Evolutionary conservation across 1,140 invertebrate species (phyloP).

Genomic region (Brachystomella parvula): DNA sequence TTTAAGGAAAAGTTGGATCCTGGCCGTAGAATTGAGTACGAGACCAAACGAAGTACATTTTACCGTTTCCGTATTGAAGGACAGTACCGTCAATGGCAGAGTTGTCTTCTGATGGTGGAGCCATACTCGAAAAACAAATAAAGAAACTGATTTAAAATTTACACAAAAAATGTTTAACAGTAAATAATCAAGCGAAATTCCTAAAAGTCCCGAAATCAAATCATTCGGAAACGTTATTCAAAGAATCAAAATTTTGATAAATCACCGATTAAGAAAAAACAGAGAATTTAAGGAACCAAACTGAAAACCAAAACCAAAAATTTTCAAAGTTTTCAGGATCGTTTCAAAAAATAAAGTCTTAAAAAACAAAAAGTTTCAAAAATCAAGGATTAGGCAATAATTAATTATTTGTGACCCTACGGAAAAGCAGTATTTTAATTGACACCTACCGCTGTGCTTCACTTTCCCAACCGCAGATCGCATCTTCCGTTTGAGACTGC

Average conservation of each 20-base stretch:
- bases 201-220: neutral
- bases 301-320: no score
- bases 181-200: no score
- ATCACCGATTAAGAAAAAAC: no score
- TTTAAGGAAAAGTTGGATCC: neutral
- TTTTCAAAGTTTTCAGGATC: no score
- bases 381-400: no score
- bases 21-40: neutral
- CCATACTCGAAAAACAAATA: neutral
- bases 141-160: neutral
- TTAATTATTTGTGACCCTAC: no score
- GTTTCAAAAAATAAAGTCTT: no score
- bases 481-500: constrained; percentile 10
- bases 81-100: constrained; percentile 26
- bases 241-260: no score
- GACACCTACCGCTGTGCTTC: constrained; percentile 8
- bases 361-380: no score
- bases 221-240: neutral
- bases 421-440: neutral
- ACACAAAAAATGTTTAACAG: constrained; percentile 14
- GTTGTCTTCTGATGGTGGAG: neutral
- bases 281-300: no score
- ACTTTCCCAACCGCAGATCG: constrained; percentile 10
- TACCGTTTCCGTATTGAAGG: constrained; percentile 16
- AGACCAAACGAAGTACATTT: constrained; percentile 18